phyloP scores from a whole-genome alignment of 1,140 invertebrate species.

The Cryptotermes secundus region DNA sequence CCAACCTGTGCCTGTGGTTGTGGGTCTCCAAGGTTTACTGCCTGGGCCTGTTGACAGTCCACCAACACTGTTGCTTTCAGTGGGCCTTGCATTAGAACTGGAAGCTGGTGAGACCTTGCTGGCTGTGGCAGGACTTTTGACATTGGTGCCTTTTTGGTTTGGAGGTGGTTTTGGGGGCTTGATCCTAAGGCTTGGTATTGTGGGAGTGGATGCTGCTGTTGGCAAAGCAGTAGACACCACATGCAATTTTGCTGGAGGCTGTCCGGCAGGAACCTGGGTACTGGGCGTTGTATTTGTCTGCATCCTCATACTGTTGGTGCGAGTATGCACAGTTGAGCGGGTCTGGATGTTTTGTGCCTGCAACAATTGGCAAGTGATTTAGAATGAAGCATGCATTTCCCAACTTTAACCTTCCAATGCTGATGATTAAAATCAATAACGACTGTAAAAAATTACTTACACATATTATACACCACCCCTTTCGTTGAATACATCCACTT shows the following conservation, averaged over 20 bases:
- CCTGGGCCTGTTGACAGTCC: slow-evolving; percentile 52
- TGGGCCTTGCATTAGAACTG: not conserved
- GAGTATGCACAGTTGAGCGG: not conserved
- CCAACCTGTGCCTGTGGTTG: not conserved
- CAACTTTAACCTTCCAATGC: not conserved
- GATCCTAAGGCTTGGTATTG: not conserved
- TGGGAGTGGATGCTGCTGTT: not conserved
- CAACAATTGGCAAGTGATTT: slow-evolving; percentile 13
- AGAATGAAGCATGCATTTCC: not conserved
- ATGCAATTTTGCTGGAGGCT: not conserved
- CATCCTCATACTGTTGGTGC: not conserved
- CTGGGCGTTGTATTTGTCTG: not conserved
- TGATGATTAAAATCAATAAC: too few species aligned
- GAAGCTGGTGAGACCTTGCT: not conserved
- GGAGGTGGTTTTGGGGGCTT: not conserved
- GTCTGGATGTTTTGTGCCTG: not conserved
- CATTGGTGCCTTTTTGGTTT: not conserved
- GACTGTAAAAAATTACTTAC: too few species aligned
- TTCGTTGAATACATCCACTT: too few species aligned
- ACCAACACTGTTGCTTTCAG: slow-evolving; percentile 32
- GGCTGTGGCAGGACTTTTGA: not conserved
- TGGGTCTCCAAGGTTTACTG: slow-evolving; percentile 24
- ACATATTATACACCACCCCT: too few species aligned
- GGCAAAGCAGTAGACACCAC: not conserved
- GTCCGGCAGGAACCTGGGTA: not conserved